Base-by-base conservation (phyloP, 2,888 invertebrate genomes). In the Julus scanicus region DNA sequence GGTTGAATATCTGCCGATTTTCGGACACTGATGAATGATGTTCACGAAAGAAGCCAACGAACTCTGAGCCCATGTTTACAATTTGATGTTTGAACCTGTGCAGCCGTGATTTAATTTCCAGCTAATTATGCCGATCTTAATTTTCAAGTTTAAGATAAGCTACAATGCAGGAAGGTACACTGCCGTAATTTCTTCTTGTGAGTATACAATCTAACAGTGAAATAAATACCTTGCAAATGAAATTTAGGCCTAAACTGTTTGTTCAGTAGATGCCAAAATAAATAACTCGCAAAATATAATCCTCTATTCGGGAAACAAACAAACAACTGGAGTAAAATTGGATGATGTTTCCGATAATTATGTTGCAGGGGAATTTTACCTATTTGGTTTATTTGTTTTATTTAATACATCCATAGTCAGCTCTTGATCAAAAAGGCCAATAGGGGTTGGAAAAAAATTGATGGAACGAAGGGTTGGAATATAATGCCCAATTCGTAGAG, bases 201-300 rank as follows among this genome's bases (percentile, higher is more conserved):
- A 71, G 63, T 71, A 71, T 20, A 29, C 2, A 17, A 13, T 9
- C 0, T 0, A 5, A 71, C 63, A 44, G 44, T 8, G 44, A 44
- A 44, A 44, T 71, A 44, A 44, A 44, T 71, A 9, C 63, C n/a
- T 15, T 3, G 49, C 9, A 63, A 63, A 63, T 4, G 20, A 17
- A n/a, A 71, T 20, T 71, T 71, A 71, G 63, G 63, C 63, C 63
- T 71, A 71, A 71, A 71, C 63, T 71, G 63, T 20, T 71, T 20
- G 63, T 71, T 71, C 20, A 29, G 20, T 20, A 9, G 20, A 20
- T 71, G 63, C 63, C 20, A 20, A 71, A 71, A 71, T 71, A 71
- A 71, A 71, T 20, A 71, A 71, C 20, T 71, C 63, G 9, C 29
- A 8, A 71, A 71, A 20, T 71, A 57, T 57, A 8, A 8, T 13